A percentile compares a stretch with the other conserved stretches of the same genome.
Evolutionary conservation across 2,797 vertebrate species (phyloP).

Genomic region (Furcifer pardalis): DNA sequence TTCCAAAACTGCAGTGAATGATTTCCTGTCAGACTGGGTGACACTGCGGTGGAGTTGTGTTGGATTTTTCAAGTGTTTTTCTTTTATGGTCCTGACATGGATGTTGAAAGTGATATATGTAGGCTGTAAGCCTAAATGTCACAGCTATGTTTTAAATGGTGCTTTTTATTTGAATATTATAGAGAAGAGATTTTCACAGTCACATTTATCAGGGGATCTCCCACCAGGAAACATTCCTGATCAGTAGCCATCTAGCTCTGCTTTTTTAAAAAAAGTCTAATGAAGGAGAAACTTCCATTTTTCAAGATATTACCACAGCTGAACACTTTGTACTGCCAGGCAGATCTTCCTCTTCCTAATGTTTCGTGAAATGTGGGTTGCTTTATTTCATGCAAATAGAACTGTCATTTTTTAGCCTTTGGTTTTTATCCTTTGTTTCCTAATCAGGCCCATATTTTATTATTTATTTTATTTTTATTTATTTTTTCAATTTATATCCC

Average conservation of each 20-base stretch:
- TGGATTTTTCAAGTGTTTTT: conserved; percentile 23
- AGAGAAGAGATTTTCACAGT: background rate
- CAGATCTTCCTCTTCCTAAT: background rate
- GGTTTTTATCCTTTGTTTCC: background rate
- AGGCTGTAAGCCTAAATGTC: background rate
- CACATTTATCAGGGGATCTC: background rate
- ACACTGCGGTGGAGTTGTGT: background rate
- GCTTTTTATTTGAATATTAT: background rate
- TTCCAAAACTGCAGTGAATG: background rate
- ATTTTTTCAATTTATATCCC: too few relatives aligned
- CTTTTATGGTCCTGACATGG: conserved; percentile 2
- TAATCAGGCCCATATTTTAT: background rate
- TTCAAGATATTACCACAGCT: background rate
- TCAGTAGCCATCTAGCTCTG: background rate
- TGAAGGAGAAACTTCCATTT: background rate
- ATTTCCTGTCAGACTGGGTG: background rate
- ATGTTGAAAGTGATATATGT: conserved; percentile 1
- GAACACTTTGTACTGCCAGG: background rate
- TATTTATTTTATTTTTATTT: too few relatives aligned
- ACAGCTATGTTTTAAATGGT: background rate
- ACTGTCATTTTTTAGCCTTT: background rate
- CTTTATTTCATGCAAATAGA: background rate
- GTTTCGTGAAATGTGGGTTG: background rate
- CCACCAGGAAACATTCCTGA: background rate
- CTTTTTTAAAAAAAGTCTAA: background rate